Percentiles rank a stretch among this genome's conserved stretches.
Evolutionary conservation across 1,140 invertebrate species (phyloP).

Genomic region (Cotesia chilonis): DNA sequence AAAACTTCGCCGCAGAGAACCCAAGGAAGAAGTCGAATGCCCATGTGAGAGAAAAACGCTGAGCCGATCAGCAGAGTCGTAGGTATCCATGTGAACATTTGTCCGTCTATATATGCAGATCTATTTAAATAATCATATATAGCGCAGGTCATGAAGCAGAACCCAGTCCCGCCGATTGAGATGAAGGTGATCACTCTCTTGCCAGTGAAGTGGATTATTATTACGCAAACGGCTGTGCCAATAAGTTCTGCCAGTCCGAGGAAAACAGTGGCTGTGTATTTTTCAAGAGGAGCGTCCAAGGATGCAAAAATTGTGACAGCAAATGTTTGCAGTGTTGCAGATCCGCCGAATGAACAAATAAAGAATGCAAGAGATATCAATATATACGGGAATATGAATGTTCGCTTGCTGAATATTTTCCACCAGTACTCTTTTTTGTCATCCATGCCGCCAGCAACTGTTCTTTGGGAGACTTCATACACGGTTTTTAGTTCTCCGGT

Average conservation of each 20-base stretch:
- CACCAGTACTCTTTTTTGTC: conserved; percentile 46
- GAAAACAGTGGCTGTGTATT: conserved; percentile 76
- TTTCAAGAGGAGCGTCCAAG: conserved; percentile 75
- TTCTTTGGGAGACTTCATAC: conserved; percentile 57
- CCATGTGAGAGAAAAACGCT: conserved; percentile 75
- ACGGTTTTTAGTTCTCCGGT: conserved; percentile 69
- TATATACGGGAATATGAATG: conserved; percentile 72
- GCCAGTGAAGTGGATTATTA: conserved; percentile 74
- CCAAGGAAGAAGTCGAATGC: conserved; percentile 79
- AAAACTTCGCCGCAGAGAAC: conserved; percentile 78
- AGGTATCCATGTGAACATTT: conserved; percentile 74
- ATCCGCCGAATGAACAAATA: conserved; percentile 76
- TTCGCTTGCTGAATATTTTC: conserved; percentile 63
- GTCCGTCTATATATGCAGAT: conserved; percentile 40
- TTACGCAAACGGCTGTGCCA: conserved; percentile 71
- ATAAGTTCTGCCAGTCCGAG: conserved; percentile 74
- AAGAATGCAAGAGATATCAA: conserved; percentile 74
- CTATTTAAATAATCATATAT: conserved; percentile 65
- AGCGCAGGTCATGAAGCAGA: conserved; percentile 71
- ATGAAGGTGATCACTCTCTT: conserved; percentile 75
- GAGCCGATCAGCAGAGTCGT: conserved; percentile 71
- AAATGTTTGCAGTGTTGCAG: conserved; percentile 76
- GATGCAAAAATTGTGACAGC: conserved; percentile 76
- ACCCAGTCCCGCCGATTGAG: conserved; percentile 70
- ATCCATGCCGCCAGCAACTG: conserved; percentile 33